A percentile compares a stretch with the other conserved stretches of the same genome.
Conservation (phyloP, 2,888 invertebrate genomes). For the Caenorhabditis panamensis region DNA sequence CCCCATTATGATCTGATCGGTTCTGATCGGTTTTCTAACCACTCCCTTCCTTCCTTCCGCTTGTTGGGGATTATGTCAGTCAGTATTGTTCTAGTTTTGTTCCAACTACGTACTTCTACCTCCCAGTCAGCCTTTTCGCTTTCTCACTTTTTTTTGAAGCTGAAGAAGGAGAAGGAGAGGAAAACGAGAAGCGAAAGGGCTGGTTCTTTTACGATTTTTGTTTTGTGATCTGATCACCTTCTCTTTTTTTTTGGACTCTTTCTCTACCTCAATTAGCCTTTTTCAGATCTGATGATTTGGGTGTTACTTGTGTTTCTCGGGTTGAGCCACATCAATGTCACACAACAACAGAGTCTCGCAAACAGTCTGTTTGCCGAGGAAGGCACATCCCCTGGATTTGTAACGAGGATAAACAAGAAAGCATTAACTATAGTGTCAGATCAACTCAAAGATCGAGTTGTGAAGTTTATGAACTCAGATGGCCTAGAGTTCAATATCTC, state of each 20-base stretch:
- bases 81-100: slow-evolving; percentile 58
- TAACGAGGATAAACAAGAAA: slow-evolving; percentile 72
- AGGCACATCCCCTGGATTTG: slow-evolving; percentile 77
- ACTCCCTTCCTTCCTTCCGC: not conserved
- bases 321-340: slow-evolving; percentile 50
- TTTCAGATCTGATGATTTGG: slow-evolving; percentile 65
- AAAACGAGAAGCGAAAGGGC: slow-evolving; percentile 33
- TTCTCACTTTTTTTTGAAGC: slow-evolving; percentile 37
- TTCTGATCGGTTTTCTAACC: too few relatives aligned
- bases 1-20: not conserved
- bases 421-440: slow-evolving; percentile 73
- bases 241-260: not conserved
- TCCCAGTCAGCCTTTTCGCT: slow-evolving; percentile 43
- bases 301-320: slow-evolving; percentile 60
- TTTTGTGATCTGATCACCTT: slow-evolving; percentile 45
- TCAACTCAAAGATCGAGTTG: slow-evolving; percentile 75
- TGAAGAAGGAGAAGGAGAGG: not conserved
- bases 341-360: slow-evolving; percentile 64
- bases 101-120: too few relatives aligned
- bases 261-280: slow-evolving; percentile 6
- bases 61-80: slow-evolving; percentile 52
- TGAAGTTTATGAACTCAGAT: slow-evolving; percentile 77
- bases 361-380: slow-evolving; percentile 78
- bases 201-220: slow-evolving; percentile 43
- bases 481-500: slow-evolving; percentile 78